Evolutionary conservation across 2,797 vertebrate genomes (phyloP).

Genomic region (Sciurus carolinensis): DNA sequence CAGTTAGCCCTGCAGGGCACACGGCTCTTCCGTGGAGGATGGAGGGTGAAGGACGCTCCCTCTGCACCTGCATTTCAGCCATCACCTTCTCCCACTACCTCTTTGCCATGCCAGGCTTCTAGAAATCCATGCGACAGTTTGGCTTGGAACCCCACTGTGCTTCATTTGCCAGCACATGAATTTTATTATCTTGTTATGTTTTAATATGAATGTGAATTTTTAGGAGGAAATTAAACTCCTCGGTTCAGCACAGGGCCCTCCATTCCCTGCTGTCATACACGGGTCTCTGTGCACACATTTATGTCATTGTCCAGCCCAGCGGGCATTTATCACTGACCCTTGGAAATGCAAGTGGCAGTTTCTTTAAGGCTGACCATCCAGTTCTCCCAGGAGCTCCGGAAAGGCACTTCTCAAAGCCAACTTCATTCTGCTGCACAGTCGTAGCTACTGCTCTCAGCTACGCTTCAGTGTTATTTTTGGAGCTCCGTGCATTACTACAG

Average conservation of each 20-base stretch:
- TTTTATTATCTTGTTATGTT: constrained; percentile 13
- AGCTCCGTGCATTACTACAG: neutral
- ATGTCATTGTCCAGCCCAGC: neutral
- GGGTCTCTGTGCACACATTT: neutral
- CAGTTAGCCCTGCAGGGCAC: neutral
- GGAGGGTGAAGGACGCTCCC: no score
- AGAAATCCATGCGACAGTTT: neutral
- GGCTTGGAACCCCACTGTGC: neutral
- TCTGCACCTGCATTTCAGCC: neutral
- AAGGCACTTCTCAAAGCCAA: neutral
- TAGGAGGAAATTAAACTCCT: neutral
- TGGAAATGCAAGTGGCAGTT: neutral
- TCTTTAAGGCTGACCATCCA: neutral
- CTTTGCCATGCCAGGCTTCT: neutral
- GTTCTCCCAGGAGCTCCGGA: neutral
- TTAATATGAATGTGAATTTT: constrained; percentile 16
- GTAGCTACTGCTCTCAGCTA: neutral
- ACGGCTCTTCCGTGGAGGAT: neutral
- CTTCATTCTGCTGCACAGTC: neutral
- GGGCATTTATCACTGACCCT: neutral
- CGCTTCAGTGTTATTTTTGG: constrained; percentile 53
- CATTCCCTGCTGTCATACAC: neutral
- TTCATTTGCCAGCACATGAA: neutral
- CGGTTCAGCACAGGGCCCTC: neutral
- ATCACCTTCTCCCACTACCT: neutral